Percentiles rank a stretch among this genome's conserved stretches.
Conservation (phyloP, 2,888 invertebrate species). For the Apodemia zela region DNA sequence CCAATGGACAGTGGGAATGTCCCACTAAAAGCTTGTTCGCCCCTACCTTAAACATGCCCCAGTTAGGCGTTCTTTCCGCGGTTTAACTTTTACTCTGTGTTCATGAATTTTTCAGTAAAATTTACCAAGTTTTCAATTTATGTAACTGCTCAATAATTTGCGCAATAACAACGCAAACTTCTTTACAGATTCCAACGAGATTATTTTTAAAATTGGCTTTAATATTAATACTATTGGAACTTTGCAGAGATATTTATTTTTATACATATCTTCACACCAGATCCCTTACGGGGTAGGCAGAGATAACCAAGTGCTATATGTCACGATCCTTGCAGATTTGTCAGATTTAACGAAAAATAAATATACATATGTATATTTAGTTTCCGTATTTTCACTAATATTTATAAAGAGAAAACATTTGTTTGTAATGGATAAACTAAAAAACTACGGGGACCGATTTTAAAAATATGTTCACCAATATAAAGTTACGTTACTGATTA, state of each 20-base stretch:
- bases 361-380: no score
- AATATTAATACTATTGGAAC: neutral
- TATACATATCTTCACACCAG: neutral
- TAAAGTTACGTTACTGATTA: no score
- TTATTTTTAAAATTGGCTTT: slow-evolving; percentile 2
- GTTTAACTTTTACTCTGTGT: slow-evolving; percentile 9
- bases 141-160: slow-evolving; percentile 10
- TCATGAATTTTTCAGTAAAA: slow-evolving; percentile 3
- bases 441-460: no score
- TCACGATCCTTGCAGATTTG: no score
- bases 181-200: neutral
- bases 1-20: neutral
- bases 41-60: slow-evolving; percentile 1
- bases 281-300: no score
- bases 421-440: no score
- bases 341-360: no score
- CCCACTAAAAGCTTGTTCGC: neutral
- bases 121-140: slow-evolving; percentile 11
- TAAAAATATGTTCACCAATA: no score
- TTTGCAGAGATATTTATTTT: neutral
- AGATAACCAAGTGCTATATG: no score
- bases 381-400: no score
- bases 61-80: neutral
- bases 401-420: no score
- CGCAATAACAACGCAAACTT: slow-evolving; percentile 11